Evolutionary conservation across 2,888 invertebrate genomes (phyloP).

Genomic region (Troides helena): DNA sequence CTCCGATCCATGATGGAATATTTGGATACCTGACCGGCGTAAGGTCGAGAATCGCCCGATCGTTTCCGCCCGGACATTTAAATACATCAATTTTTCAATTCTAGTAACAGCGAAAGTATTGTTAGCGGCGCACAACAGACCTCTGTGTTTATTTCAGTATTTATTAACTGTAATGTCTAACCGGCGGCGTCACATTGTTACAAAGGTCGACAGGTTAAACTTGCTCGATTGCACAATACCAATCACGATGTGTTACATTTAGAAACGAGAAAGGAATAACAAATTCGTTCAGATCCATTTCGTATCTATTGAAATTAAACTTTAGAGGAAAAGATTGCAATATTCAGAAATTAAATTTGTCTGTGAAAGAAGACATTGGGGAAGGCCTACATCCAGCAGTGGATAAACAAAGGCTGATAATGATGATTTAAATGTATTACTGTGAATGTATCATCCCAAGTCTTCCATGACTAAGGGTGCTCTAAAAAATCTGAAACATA

Average conservation of each 20-base stretch:
- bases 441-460: no score
- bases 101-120: slow-evolving; percentile 55
- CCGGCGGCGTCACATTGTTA: slow-evolving; percentile 52
- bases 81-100: slow-evolving; percentile 36
- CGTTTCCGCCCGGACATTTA: background rate
- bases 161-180: slow-evolving; percentile 35
- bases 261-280: background rate
- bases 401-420: no score
- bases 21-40: slow-evolving; percentile 10
- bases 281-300: no score
- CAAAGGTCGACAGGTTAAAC: slow-evolving; percentile 31
- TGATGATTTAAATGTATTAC: no score
- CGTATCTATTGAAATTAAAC: no score
- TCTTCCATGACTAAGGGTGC: no score
- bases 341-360: no score
- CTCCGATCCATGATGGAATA: slow-evolving; percentile 36
- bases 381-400: no score
- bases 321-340: no score
- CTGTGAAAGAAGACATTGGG: no score
- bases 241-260: slow-evolving; percentile 4
- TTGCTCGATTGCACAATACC: slow-evolving; percentile 19
- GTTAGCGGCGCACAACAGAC: slow-evolving; percentile 36
- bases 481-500: no score
- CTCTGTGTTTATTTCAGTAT: slow-evolving; percentile 25
- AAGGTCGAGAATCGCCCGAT: slow-evolving; percentile 21